phyloP scores from a whole-genome alignment of 2,888 invertebrate genomes.

The Drosophila leonis region DNA sequence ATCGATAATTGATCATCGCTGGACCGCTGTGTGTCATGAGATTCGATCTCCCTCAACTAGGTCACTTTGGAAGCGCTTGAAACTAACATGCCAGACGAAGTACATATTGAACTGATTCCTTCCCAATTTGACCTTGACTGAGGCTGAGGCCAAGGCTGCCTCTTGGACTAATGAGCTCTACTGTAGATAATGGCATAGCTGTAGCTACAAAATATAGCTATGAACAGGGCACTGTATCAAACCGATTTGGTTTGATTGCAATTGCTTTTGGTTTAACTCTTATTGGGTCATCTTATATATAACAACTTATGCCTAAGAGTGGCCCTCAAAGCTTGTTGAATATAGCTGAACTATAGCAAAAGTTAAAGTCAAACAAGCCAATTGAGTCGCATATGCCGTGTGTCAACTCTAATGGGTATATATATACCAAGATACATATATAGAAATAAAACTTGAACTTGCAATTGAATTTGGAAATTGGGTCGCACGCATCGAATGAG shows the following conservation, averaged over 20 bases:
- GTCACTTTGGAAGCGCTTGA: background rate
- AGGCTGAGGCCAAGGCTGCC: too few relatives aligned
- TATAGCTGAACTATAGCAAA: background rate
- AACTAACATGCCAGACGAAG: too few relatives aligned
- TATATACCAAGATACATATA: background rate
- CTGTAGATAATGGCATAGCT: too few relatives aligned
- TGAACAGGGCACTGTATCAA: background rate
- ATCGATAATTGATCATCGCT: too few relatives aligned
- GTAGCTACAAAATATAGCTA: background rate
- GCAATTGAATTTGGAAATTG: conserved; percentile 73
- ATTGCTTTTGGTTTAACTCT: background rate
- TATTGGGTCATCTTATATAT: background rate
- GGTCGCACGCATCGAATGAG: conserved; percentile 77
- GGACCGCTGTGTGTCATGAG: too few relatives aligned
- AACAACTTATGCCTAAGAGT: background rate
- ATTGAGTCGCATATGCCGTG: background rate
- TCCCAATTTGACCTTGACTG: too few relatives aligned
- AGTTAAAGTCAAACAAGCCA: background rate
- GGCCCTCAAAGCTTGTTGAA: background rate
- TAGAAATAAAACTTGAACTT: conserved; percentile 73
- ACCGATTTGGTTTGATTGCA: background rate
- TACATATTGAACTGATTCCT: too few relatives aligned
- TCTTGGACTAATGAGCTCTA: too few relatives aligned
- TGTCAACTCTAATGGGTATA: conserved; percentile 31
- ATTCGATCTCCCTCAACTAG: background rate